Conservation (phyloP, 2,797 vertebrate species). For the Alauda arvensis region DNA sequence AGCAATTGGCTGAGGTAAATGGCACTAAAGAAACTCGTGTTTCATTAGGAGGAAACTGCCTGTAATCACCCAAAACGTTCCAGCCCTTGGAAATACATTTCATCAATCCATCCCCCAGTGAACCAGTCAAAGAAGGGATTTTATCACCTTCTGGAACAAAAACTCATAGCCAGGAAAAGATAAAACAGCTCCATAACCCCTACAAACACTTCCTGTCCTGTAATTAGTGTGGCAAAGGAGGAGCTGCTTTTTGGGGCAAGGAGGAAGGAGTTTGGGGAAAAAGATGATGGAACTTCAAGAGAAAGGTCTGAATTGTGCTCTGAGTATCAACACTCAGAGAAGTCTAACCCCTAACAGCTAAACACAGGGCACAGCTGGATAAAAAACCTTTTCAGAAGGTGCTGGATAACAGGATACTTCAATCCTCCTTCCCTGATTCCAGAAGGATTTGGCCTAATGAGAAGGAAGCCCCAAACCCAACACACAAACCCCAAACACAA, state of each 20-base stretch:
- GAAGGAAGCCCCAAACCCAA: background rate
- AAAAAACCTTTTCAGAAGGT: background rate
- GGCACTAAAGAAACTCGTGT: background rate
- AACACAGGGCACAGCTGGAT: background rate
- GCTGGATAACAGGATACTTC: background rate
- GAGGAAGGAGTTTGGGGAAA: background rate
- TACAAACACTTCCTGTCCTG: background rate
- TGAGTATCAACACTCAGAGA: background rate
- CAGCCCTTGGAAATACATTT: background rate
- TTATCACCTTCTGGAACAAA: background rate
- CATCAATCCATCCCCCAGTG: background rate
- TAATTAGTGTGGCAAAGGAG: background rate
- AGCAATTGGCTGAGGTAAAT: background rate
- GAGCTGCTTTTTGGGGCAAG: background rate
- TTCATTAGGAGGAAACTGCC: conserved; percentile 12
- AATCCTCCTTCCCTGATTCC: background rate
- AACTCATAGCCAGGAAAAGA: background rate
- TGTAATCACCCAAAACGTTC: background rate
- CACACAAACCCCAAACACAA: background rate
- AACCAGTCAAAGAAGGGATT: background rate
- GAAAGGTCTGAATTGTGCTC: background rate
- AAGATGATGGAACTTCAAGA: background rate
- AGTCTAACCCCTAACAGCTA: background rate
- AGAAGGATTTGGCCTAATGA: background rate
- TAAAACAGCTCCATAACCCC: background rate